Conservation (phyloP, 2,888 invertebrate genomes). For the Sarcophaga rosellei region DNA sequence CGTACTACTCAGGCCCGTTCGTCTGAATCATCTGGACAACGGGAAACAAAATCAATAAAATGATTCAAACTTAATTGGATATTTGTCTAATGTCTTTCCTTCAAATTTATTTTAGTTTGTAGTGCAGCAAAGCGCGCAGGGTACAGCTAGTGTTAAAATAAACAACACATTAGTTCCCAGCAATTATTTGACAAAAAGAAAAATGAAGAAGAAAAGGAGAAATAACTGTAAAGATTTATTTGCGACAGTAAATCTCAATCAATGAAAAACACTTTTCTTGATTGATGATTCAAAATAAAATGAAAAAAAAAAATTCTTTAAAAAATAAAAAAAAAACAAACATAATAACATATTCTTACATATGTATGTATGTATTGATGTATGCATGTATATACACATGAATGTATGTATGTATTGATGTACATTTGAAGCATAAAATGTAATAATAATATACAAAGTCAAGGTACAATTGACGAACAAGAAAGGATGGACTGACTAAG, state of each 20-base stretch:
- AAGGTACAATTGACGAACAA: neutral
- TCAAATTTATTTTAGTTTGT: no score
- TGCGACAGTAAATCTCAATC: constrained; percentile 56
- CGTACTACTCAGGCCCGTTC: no score
- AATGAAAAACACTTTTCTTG: constrained; percentile 48
- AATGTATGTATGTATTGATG: neutral
- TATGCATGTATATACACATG: neutral
- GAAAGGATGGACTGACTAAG: neutral
- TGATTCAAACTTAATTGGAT: no score
- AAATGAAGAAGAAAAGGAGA: neutral
- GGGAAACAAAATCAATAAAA: no score
- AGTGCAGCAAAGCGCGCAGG: no score
- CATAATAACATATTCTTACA: neutral
- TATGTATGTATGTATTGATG: neutral
- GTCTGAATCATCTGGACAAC: no score
- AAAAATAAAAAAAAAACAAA: neutral
- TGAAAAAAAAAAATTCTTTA: neutral
- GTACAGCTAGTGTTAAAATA: neutral
- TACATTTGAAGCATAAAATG: neutral
- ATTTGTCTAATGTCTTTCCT: no score
- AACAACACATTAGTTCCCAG: constrained; percentile 34
- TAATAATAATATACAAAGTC: constrained; percentile 6
- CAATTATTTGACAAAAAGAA: constrained; percentile 35
- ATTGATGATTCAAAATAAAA: constrained; percentile 53
- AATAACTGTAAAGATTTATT: constrained; percentile 55